Conservation (phyloP, 2,888 invertebrate species). For the Apamea epomidion region DNA sequence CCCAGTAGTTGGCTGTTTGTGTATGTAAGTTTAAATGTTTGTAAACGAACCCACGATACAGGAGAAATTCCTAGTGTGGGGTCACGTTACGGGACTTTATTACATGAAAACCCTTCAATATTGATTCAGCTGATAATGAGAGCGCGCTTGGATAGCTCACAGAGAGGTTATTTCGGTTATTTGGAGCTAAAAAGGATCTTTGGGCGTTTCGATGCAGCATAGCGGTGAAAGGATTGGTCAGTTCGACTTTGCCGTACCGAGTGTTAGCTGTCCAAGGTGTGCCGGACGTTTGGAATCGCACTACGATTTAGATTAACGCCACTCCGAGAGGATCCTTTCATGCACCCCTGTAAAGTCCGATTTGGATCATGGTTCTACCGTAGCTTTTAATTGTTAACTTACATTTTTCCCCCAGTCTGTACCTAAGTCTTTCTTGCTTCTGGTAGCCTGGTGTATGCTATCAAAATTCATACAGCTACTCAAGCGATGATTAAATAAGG, state of each 20-base stretch:
- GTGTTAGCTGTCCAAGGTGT: neutral
- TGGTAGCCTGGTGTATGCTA: slow-evolving; percentile 11
- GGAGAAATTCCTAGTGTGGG: no score
- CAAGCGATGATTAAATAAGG: slow-evolving; percentile 57
- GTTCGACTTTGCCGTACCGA: neutral
- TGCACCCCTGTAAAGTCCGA: neutral
- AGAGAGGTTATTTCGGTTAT: neutral
- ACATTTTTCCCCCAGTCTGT: neutral
- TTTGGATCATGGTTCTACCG: neutral
- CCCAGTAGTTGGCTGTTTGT: neutral
- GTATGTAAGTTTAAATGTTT: no score
- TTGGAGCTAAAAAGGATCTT: neutral
- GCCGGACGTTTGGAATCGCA: neutral
- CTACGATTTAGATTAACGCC: neutral
- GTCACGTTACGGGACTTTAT: neutral
- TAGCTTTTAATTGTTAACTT: neutral
- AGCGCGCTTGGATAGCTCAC: neutral
- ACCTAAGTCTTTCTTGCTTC: slow-evolving; percentile 9
- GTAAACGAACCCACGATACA: no score
- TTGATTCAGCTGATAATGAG: neutral
- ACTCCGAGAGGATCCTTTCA: neutral
- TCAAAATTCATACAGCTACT: slow-evolving; percentile 57
- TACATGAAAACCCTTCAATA: neutral
- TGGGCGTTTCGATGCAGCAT: neutral
- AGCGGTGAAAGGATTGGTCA: neutral